Conservation (phyloP, 2,888 invertebrate species). For the Odontocerum albicorne region DNA sequence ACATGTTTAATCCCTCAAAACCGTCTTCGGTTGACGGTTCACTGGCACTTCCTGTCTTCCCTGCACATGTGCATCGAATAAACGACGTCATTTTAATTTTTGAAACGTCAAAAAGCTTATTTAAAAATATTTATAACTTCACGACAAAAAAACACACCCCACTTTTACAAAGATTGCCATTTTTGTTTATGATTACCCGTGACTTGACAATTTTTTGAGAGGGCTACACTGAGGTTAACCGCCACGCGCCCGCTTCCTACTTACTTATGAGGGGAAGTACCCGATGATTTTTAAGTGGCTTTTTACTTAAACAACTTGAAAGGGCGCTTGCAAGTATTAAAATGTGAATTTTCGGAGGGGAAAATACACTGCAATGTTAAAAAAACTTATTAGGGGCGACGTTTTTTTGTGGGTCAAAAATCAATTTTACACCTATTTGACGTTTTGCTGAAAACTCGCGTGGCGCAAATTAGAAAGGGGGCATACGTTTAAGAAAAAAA, state of each 20-base stretch:
- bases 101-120: too few species aligned
- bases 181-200: constrained; percentile 1
- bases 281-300: constrained; percentile 12
- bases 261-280: background rate
- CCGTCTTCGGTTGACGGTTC: too few species aligned
- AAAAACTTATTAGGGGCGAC: background rate
- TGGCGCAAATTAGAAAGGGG: too few species aligned
- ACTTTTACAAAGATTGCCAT: background rate
- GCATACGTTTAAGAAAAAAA: too few species aligned
- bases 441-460: too few species aligned
- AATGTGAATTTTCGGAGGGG: background rate
- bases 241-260: constrained; percentile 1
- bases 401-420: constrained; percentile 2
- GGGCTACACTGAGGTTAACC: background rate
- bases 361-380: background rate
- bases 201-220: constrained; percentile 3
- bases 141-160: constrained; percentile 1
- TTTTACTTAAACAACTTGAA: constrained; percentile 9
- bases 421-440: background rate
- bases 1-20: too few species aligned
- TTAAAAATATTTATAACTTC: background rate
- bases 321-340: constrained; percentile 2
- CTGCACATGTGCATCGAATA: too few species aligned
- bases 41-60: too few species aligned
- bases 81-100: too few species aligned